Percentiles rank a stretch among this genome's conserved stretches.
Conservation (phyloP, 2,113 vertebrate genomes). For the Chamaetylas fuelleborni region DNA sequence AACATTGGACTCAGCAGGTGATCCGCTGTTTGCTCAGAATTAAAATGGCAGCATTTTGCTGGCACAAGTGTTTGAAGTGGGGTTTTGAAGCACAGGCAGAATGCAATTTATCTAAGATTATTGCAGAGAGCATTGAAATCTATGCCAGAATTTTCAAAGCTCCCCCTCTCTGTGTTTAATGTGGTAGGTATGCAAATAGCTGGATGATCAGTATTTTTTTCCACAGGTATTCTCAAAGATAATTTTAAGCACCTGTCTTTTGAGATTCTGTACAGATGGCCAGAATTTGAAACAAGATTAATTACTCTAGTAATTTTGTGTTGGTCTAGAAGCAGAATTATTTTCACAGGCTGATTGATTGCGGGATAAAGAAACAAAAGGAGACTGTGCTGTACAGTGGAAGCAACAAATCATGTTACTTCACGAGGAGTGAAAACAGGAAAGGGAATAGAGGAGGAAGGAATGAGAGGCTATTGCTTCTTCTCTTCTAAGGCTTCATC, state of each 20-base stretch:
- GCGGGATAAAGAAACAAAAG: background rate
- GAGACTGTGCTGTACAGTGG: background rate
- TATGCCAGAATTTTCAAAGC: slow-evolving; percentile 39
- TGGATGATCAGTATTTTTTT: slow-evolving; percentile 51
- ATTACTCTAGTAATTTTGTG: slow-evolving; percentile 28
- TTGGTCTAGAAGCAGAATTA: background rate
- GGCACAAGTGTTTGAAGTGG: slow-evolving; percentile 52
- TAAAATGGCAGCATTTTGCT: slow-evolving; percentile 60
- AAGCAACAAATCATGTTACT: background rate
- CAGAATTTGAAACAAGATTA: slow-evolving; percentile 51
- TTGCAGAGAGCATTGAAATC: slow-evolving; percentile 35
- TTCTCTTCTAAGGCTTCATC: background rate
- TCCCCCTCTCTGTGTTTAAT: slow-evolving; percentile 1
- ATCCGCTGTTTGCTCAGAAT: slow-evolving; percentile 66
- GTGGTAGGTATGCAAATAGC: slow-evolving; percentile 13
- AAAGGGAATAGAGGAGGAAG: background rate
- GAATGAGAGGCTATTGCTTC: background rate
- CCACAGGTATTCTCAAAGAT: slow-evolving; percentile 48
- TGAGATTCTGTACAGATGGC: slow-evolving; percentile 40
- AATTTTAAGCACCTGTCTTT: slow-evolving; percentile 50
- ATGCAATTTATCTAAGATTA: slow-evolving; percentile 53
- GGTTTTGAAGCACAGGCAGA: slow-evolving; percentile 46
- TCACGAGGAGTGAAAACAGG: background rate
- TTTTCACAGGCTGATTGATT: background rate
- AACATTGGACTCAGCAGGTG: slow-evolving; percentile 69